These are phyloP conservation scores for Drosophila takahashii DNA, from an alignment of 1,140 invertebrate genomes.

Conservation along the genomic window DNA sequence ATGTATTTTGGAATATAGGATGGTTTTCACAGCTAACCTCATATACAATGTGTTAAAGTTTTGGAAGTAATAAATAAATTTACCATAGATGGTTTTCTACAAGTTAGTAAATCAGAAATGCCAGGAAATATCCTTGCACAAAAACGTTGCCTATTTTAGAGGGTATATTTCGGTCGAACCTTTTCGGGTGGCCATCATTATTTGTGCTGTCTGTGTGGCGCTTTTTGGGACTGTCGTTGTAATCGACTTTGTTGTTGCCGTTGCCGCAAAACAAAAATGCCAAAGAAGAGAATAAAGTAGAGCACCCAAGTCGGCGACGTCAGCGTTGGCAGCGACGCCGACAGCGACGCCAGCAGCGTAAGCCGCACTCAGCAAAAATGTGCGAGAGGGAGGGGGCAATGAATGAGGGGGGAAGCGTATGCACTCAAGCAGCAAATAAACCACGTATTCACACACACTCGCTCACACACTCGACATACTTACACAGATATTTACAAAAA, in stretches of 20 bases:
- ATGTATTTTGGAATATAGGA: too few relatives aligned
- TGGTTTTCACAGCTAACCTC: too few relatives aligned
- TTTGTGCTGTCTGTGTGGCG: conserved; percentile 37
- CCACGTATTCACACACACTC: conserved; percentile 70
- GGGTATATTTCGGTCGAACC: conserved; percentile 15
- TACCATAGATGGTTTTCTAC: too few relatives aligned
- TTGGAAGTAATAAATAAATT: too few relatives aligned
- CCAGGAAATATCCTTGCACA: neutral
- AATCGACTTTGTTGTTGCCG: conserved; percentile 73
- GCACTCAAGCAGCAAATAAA: conserved; percentile 81
- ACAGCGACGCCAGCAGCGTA: conserved; percentile 49
- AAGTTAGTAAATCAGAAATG: too few relatives aligned
- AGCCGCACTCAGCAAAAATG: conserved; percentile 56
- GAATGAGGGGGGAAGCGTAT: conserved; percentile 49
- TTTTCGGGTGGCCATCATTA: neutral
- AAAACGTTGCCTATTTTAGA: conserved; percentile 4
- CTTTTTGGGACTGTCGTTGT: conserved; percentile 67
- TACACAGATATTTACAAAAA: conserved; percentile 33
- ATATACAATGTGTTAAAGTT: too few relatives aligned
- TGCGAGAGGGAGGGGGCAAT: conserved; percentile 11
- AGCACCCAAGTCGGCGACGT: conserved; percentile 66
- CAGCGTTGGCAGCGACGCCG: conserved; percentile 50
- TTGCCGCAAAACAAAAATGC: conserved; percentile 69
- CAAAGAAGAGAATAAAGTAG: conserved; percentile 79
- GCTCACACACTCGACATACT: conserved; percentile 43